Conservation (phyloP, 2,888 invertebrate species). For the Tineola bisselliella region DNA sequence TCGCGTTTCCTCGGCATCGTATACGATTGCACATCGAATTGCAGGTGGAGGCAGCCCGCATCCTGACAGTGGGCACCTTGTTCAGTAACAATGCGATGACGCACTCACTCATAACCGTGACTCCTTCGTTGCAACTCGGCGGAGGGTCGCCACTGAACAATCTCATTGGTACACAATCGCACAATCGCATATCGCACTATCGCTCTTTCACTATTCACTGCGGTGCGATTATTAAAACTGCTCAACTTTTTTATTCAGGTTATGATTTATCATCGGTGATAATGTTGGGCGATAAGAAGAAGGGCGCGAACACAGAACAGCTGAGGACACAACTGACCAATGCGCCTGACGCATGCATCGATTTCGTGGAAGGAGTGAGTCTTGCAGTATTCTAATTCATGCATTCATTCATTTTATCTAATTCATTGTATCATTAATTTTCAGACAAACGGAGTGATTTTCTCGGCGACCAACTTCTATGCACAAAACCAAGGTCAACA, state of each 20-base stretch:
- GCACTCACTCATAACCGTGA: conserved; percentile 70
- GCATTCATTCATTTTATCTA: not conserved
- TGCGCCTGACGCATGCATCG: conserved; percentile 73
- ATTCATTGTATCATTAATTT: conserved; percentile 13
- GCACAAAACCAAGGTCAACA: conserved; percentile 63
- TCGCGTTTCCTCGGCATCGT: too few relatives aligned
- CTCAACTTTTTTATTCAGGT: conserved; percentile 33
- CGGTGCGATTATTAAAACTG: not conserved
- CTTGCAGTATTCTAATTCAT: conserved; percentile 5
- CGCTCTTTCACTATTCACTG: too few relatives aligned
- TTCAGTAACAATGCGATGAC: conserved; percentile 69
- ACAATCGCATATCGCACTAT: too few relatives aligned
- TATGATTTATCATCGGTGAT: conserved; percentile 71
- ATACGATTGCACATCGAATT: not conserved
- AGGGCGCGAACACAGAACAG: conserved; percentile 63
- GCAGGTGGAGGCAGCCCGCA: conserved; percentile 26
- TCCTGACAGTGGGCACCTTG: conserved; percentile 24
- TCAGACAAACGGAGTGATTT: conserved; percentile 72
- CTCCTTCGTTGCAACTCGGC: conserved; percentile 61
- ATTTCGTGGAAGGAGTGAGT: conserved; percentile 72
- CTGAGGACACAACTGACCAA: conserved; percentile 65
- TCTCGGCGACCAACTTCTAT: conserved; percentile 70
- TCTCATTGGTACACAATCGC: conserved; percentile 53
- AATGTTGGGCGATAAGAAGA: conserved; percentile 73
- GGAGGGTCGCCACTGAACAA: conserved; percentile 66